Evolutionary conservation across 1,140 invertebrate genomes (phyloP), one percentile per base, ranked within the genome.

Genomic region (Chymomyza costata): DNA sequence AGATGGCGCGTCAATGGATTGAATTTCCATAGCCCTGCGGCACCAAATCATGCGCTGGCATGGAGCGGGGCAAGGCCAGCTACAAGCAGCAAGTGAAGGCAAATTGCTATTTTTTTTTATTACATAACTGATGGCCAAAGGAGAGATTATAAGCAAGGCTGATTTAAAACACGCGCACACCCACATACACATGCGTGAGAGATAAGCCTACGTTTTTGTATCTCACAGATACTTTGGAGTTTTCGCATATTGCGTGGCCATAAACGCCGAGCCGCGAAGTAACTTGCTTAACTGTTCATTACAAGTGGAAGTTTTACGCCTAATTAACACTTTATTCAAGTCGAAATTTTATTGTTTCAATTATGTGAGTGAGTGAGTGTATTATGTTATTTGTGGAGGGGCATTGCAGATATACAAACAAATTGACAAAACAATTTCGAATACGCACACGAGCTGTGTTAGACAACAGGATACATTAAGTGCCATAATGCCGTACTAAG

Each of bases 291-390:
- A 13, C 61, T 62, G 28, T 57, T 18, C 37, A 47, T 54, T 54
- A 44, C 17, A 48, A 50, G 53, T 41, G 44, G 35, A 64, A 59
- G 59, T 58, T 66, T 66, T 80, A 73, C 74, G 73, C 73, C 60
- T 65, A 81, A 80, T 80, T 80, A 80, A 73, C 73, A 80, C 73
- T 80, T 73, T 70, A 64, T 67, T 51, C 63, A 41, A 76, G 48
- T 58, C 30, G 34, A 67, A 67, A 66, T 80, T 73, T 78, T 78
- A 78, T 80, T 78, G 73, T 66, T 66, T 50, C 57, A 76, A 66
- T 62, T 70, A 67, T 59, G 63, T 73, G 68, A 55, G 50, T 55
- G 57, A 49, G 54, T 55, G 38, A 55, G 45, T 5, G 21, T 25
- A 5, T 25, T 25, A 25, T 5, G 21, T 25, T 3, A 8, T 25